Base-by-base conservation (phyloP, 2,797 vertebrate genomes). In the Melanotaenia nigrans region DNA sequence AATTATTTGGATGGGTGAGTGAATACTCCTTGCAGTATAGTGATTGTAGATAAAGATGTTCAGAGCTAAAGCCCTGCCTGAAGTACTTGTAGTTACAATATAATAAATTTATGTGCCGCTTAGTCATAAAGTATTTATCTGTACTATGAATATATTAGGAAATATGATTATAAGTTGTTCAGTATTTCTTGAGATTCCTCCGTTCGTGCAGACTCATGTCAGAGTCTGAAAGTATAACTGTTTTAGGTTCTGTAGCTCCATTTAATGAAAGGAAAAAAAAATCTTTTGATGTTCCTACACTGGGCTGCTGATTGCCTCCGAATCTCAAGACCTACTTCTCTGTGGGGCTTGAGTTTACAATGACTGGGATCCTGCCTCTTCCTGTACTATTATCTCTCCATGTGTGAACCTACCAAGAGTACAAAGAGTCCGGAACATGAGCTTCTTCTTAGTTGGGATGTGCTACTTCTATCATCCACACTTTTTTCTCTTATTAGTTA, bases 351-450 rank as follows among this genome's bases (percentile, higher is more conserved):
- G 35, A 55, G 40, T 6, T 62, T 30, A 80, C 67, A 78, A 78
- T 61, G 67, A 55, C 35, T 11, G 42, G 42, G 45, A 16, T 68
- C 64, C 58, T 42, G 63, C 70, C 60, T 60, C 58, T 82, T 80
- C 68, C 72, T 87, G 67, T 59, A 47, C 69, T 67, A 38, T 85
- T 73, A 78, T 67, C 73, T 73, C 56, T 61, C 65, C 71, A 75
- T 74, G 71, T 87, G 79, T 71, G 77, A 81, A 73, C 5, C 6
- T 20, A 58, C 30, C 32, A 51, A 55, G 38, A 64, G 24, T 67
- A 59, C 25, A 30, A 61, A 53, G 38, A 51, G n/a, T 71, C 63
- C 57, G 14, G 11, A 73, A 62, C 35, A 8, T 5, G 36, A 42
- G 57, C 33, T 51, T 7, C 24, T 5, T 75, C 69, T 71, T 56